Evolutionary conservation across 2,888 invertebrate species (phyloP).

Genomic region (Chrysomela aeneicollis): DNA sequence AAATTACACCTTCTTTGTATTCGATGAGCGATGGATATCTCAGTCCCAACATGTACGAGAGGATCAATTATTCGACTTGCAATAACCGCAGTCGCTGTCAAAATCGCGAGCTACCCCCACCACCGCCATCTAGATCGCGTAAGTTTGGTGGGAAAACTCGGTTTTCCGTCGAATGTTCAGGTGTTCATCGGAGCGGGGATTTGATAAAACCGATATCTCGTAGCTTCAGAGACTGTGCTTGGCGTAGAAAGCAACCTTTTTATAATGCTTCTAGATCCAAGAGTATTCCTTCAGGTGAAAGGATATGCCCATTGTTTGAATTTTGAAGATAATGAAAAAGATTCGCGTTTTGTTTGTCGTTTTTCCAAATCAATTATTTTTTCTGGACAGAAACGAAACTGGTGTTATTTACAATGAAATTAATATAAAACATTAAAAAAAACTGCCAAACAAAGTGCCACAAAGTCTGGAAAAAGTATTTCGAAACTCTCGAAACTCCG

Average conservation of each 20-base stretch:
- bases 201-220: background rate
- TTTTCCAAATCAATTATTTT: no score
- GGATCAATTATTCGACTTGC: conserved; percentile 5
- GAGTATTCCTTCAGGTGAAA: background rate
- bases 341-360: no score
- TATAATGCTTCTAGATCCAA: background rate
- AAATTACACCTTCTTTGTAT: conserved; percentile 25
- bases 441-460: no score
- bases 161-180: background rate
- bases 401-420: no score
- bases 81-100: background rate
- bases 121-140: background rate
- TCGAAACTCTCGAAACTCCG: no score
- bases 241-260: background rate
- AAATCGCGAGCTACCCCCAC: background rate
- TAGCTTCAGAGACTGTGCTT: background rate
- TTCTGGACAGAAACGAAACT: no score
- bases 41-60: conserved; percentile 25
- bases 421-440: no score
- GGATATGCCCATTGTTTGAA: background rate
- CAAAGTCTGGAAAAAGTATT: no score
- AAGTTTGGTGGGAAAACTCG: background rate
- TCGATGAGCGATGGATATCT: conserved; percentile 34
- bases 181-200: background rate
- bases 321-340: no score